These are phyloP conservation scores for Conger conger DNA, from an alignment of 2,113 vertebrate species.

Conservation along the genomic window DNA sequence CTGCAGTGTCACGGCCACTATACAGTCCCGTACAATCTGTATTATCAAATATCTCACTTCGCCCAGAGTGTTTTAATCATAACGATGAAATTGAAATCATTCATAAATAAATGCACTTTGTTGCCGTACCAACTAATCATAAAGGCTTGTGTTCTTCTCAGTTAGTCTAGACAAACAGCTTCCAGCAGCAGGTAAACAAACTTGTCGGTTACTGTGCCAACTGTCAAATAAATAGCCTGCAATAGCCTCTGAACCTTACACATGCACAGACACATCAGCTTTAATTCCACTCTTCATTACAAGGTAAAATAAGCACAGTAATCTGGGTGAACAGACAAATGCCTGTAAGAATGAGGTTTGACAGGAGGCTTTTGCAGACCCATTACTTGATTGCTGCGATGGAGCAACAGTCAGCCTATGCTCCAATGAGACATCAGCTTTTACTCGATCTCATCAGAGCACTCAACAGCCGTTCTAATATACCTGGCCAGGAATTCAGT, in stretches of 20 bases:
- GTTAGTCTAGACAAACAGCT: background rate
- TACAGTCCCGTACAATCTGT: background rate
- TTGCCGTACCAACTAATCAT: background rate
- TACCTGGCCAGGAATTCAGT: background rate
- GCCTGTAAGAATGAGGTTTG: background rate
- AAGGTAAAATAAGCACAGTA: background rate
- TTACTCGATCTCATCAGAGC: background rate
- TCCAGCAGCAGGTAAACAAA: background rate
- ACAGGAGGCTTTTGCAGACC: background rate
- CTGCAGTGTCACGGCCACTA: no score
- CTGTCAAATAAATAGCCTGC: no score
- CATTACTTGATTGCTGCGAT: background rate
- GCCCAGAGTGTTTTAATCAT: background rate
- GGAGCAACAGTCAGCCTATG: background rate
- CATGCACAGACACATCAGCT: background rate
- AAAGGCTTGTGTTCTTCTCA: background rate
- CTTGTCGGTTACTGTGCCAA: background rate
- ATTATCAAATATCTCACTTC: background rate
- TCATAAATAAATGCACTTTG: background rate
- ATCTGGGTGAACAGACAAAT: background rate
- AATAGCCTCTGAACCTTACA: background rate
- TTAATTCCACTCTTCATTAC: constrained; percentile 7
- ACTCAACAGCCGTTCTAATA: background rate
- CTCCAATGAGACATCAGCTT: background rate
- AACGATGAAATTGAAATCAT: background rate